These are phyloP conservation scores for Circaetus cinerascens DNA, from an alignment of 2,113 vertebrate genomes.

Conservation along the genomic window DNA sequence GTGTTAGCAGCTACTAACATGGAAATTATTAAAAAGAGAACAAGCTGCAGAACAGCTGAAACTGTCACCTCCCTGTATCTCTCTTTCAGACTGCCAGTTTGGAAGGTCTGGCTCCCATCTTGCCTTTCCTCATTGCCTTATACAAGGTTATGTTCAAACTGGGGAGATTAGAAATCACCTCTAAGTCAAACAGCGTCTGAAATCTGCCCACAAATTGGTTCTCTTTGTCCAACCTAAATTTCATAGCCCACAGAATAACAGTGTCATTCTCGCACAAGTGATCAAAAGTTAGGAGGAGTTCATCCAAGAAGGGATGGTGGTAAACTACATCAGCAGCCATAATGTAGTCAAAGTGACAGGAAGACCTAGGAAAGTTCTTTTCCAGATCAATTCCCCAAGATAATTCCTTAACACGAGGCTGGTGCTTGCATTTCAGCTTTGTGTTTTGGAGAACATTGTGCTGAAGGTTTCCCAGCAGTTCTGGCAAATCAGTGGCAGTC, in stretches of 20 bases:
- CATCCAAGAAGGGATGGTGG: conserved; percentile 84
- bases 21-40: not conserved
- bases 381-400: conserved; percentile 87
- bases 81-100: not conserved
- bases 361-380: conserved; percentile 80
- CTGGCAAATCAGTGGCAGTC: conserved; percentile 90
- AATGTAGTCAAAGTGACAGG: conserved; percentile 86
- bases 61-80: not conserved
- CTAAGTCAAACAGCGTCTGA: conserved; percentile 81
- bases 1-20: not conserved
- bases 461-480: conserved; percentile 89
- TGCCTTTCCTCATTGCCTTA: conserved; percentile 79
- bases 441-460: conserved; percentile 88
- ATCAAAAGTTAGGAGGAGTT: conserved; percentile 90
- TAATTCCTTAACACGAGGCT: conserved; percentile 85
- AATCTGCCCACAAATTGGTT: conserved; percentile 88
- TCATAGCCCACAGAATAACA: conserved; percentile 92
- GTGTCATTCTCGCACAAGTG: conserved; percentile 87
- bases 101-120: not conserved
- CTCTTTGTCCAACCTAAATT: conserved; percentile 87
- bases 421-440: conserved; percentile 81
- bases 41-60: not conserved
- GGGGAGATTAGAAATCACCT: conserved; percentile 86
- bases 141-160: conserved; percentile 90
- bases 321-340: conserved; percentile 96